These are phyloP conservation scores for Meloidogyne exigua DNA, from an alignment of 1,140 invertebrate species.

Conservation along the genomic window DNA sequence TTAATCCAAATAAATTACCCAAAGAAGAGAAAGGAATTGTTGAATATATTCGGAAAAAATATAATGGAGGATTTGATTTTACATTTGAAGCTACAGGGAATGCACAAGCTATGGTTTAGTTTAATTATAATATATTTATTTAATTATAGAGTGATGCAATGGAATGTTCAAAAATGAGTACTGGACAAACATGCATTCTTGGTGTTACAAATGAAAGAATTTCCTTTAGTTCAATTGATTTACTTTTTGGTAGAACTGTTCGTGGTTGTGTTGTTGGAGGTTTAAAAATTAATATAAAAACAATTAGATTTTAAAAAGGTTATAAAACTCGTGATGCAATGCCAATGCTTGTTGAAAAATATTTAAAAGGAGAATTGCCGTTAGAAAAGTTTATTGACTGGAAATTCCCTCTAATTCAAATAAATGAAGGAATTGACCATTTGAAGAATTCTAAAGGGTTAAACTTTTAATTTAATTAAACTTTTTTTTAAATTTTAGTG, in stretches of 20 bases:
- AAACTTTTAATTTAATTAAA: neutral
- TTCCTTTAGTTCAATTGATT: neutral
- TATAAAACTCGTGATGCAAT: slow-evolving; percentile 72
- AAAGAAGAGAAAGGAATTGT: neutral
- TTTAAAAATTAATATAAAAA: slow-evolving; percentile 77
- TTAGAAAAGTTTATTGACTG: slow-evolving; percentile 72
- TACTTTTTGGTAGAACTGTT: slow-evolving; percentile 70
- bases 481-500: neutral
- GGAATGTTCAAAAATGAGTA: neutral
- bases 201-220: neutral
- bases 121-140: slow-evolving; percentile 83
- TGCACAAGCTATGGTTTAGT: slow-evolving; percentile 85
- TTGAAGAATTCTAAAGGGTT: neutral
- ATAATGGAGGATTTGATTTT: slow-evolving; percentile 92
- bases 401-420: slow-evolving; percentile 31
- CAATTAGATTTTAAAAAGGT: slow-evolving; percentile 83
- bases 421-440: slow-evolving; percentile 12
- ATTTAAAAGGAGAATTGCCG: slow-evolving; percentile 82
- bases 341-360: slow-evolving; percentile 73
- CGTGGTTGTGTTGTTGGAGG: slow-evolving; percentile 81
- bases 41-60: slow-evolving; percentile 78
- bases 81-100: slow-evolving; percentile 99
- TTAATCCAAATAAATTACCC: slow-evolving; percentile 65
- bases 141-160: neutral
- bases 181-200: neutral